Conservation (phyloP, 1,140 invertebrate genomes). For the Scaptomyza pallida region DNA sequence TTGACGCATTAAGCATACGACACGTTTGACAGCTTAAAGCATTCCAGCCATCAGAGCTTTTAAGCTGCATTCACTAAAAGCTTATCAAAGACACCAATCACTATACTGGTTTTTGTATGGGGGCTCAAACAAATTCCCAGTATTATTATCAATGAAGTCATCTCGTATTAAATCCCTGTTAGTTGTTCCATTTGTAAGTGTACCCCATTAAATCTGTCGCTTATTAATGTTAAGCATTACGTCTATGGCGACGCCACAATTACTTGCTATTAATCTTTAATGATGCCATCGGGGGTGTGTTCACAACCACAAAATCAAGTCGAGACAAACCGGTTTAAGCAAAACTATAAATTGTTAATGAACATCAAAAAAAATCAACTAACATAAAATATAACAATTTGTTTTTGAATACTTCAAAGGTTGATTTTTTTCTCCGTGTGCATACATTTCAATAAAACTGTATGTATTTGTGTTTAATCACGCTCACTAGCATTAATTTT, state of each 20-base stretch:
- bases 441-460: background rate
- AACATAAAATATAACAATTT: no score
- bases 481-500: constrained; percentile 20
- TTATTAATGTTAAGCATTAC: constrained; percentile 20
- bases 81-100: background rate
- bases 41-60: constrained; percentile 3
- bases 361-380: background rate
- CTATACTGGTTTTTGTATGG: constrained; percentile 1
- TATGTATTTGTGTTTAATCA: constrained; percentile 9
- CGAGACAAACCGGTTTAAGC: constrained; percentile 60
- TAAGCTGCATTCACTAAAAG: constrained; percentile 11
- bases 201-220: constrained; percentile 1
- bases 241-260: constrained; percentile 6
- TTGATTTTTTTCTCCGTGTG: constrained; percentile 11
- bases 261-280: constrained; percentile 54
- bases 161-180: background rate
- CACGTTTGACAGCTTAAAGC: constrained; percentile 14
- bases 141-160: constrained; percentile 29
- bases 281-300: background rate
- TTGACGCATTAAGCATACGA: constrained; percentile 50
- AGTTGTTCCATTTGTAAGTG: background rate
- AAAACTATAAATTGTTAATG: constrained; percentile 37
- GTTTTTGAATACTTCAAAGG: no score
- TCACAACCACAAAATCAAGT: constrained; percentile 26
- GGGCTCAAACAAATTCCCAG: background rate